A percentile compares a stretch with the other conserved stretches of the same genome.
These are phyloP conservation scores for Saguinus imperator DNA, from an alignment of 2,113 vertebrate species.

Conservation along the genomic window DNA sequence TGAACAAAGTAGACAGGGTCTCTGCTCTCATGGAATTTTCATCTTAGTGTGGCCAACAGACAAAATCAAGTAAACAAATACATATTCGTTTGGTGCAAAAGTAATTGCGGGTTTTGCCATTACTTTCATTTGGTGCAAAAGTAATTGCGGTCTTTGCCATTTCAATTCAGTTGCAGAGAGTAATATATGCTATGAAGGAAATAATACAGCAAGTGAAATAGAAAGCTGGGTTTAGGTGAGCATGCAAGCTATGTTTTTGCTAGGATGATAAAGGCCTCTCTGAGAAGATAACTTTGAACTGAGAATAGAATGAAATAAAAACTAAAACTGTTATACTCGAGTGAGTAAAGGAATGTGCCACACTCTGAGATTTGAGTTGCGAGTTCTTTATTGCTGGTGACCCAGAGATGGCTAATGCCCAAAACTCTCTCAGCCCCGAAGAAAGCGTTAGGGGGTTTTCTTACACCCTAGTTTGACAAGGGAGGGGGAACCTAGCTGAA, in stretches of 20 bases:
- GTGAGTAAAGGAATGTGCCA: too few relatives aligned
- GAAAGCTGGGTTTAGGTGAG: background rate
- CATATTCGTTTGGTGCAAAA: background rate
- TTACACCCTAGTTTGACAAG: too few relatives aligned
- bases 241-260: background rate
- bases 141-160: too few relatives aligned
- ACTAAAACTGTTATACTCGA: background rate
- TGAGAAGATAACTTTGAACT: background rate
- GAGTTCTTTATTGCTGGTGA: too few relatives aligned
- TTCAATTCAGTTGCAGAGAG: too few relatives aligned
- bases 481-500: too few relatives aligned
- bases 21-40: background rate
- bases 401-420: too few relatives aligned
- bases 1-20: background rate
- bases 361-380: too few relatives aligned
- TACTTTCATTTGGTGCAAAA: too few relatives aligned
- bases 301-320: background rate
- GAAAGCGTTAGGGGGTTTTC: too few relatives aligned
- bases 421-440: too few relatives aligned
- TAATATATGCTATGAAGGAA: background rate
- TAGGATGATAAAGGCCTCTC: background rate
- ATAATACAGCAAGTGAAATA: background rate
- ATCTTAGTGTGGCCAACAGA: background rate
- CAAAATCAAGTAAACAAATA: background rate
- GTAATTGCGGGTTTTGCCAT: too few relatives aligned